Conservation (phyloP, 2,113 vertebrate genomes). For the Laterallus jamaicensis region DNA sequence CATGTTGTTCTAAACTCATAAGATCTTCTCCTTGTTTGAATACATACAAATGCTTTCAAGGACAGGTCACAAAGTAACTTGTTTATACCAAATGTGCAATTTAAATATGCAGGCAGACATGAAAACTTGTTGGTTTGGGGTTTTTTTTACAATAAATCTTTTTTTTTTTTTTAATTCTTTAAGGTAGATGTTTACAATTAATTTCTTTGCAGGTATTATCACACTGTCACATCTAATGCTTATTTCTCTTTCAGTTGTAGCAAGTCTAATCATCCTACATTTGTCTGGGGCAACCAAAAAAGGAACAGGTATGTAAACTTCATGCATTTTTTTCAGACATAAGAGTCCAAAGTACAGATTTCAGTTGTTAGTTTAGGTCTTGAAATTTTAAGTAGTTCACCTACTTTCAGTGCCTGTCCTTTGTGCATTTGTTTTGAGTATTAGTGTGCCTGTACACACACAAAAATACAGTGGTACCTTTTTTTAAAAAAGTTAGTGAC, state of each 20-base stretch:
- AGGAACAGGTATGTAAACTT: constrained; percentile 88
- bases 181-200: not conserved
- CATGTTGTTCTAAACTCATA: not conserved
- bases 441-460: not conserved
- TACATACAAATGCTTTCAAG: not conserved
- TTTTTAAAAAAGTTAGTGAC: constrained; percentile 34
- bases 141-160: not conserved
- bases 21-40: not conserved
- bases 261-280: constrained; percentile 98
- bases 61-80: not conserved
- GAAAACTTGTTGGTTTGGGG: not conserved
- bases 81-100: not conserved
- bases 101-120: not conserved
- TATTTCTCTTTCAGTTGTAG: constrained; percentile 89
- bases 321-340: not conserved
- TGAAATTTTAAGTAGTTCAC: not conserved
- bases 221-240: constrained; percentile 19
- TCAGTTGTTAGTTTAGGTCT: not conserved
- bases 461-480: not conserved
- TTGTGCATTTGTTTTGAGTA: not conserved
- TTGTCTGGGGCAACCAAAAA: constrained; percentile 95
- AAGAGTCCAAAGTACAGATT: not conserved
- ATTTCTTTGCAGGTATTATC: not conserved
- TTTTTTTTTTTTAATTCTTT: not conserved
- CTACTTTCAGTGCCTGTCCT: not conserved